A percentile compares a stretch with the other conserved stretches of the same genome.
These are phyloP conservation scores for Allygus modestus DNA, from an alignment of 2,888 invertebrate species.

Conservation along the genomic window DNA sequence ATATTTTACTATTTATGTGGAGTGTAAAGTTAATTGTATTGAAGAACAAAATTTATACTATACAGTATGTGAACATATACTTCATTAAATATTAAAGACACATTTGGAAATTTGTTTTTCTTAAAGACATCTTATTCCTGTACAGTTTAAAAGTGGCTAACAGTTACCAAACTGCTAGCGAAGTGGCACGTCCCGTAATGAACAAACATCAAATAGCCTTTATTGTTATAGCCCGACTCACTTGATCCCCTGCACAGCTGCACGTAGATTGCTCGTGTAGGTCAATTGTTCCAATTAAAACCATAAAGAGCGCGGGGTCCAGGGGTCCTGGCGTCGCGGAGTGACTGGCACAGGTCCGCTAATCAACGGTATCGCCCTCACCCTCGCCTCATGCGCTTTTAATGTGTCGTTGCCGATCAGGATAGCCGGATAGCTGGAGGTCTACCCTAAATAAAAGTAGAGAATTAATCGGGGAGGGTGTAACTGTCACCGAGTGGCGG, in stretches of 20 bases:
- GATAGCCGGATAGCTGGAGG: background rate
- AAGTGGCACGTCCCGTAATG: too few species aligned
- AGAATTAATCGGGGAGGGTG: slow-evolving; percentile 51
- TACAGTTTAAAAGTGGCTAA: too few species aligned
- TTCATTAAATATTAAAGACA: too few species aligned
- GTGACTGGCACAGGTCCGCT: slow-evolving; percentile 37
- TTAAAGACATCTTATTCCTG: too few species aligned
- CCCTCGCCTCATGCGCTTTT: slow-evolving; percentile 47
- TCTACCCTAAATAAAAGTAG: slow-evolving; percentile 56
- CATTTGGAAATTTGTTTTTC: too few species aligned
- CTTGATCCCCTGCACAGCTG: background rate
- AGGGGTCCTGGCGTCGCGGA: background rate
- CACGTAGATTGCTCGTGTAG: background rate
- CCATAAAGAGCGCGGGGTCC: slow-evolving; percentile 21
- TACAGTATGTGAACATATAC: too few species aligned
- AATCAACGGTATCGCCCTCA: slow-evolving; percentile 33
- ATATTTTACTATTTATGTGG: too few species aligned
- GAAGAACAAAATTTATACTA: too few species aligned
- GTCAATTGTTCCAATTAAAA: slow-evolving; percentile 58
- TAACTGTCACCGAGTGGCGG: slow-evolving; percentile 7
- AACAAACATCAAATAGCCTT: too few species aligned
- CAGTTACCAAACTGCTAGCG: too few species aligned
- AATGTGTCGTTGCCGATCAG: slow-evolving; percentile 52
- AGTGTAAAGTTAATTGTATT: too few species aligned
- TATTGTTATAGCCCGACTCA: background rate